These are phyloP conservation scores for Ophion ellenae DNA, from an alignment of 2,888 invertebrate genomes.

Conservation along the genomic window DNA sequence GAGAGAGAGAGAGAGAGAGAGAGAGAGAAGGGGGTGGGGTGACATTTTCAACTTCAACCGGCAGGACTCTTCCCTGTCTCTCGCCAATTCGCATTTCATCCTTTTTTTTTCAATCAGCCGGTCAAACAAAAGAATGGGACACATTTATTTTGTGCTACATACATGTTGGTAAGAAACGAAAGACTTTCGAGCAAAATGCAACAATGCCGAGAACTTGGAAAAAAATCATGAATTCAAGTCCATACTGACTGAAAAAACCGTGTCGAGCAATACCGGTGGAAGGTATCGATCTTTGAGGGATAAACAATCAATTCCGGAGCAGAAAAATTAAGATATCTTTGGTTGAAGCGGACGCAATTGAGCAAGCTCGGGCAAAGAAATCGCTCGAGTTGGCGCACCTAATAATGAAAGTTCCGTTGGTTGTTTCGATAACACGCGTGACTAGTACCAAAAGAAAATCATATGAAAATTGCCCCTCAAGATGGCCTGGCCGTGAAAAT, in stretches of 20 bases:
- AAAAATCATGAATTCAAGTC: no score
- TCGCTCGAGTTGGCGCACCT: constrained; percentile 12
- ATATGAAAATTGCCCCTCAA: constrained; percentile 59
- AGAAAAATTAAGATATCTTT: not conserved
- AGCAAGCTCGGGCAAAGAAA: not conserved
- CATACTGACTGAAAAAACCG: no score
- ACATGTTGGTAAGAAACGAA: not conserved
- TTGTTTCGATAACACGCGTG: constrained; percentile 69
- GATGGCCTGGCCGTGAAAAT: constrained; percentile 45
- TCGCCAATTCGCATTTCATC: not conserved
- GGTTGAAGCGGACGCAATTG: not conserved
- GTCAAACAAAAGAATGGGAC: no score
- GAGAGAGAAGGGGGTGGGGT: not conserved
- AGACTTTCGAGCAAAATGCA: not conserved
- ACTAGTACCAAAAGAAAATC: constrained; percentile 76
- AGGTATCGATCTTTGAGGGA: not conserved
- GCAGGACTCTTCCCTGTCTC: not conserved
- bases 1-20: no score
- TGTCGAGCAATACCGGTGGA: not conserved
- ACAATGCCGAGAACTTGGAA: no score
- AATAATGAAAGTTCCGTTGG: constrained; percentile 40
- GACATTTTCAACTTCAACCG: not conserved
- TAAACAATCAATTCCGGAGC: not conserved
- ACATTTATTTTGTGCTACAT: not conserved
- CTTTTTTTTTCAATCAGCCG: not conserved